Conservation (phyloP, 1,140 invertebrate genomes). For the Lasaia peninsularis region DNA sequence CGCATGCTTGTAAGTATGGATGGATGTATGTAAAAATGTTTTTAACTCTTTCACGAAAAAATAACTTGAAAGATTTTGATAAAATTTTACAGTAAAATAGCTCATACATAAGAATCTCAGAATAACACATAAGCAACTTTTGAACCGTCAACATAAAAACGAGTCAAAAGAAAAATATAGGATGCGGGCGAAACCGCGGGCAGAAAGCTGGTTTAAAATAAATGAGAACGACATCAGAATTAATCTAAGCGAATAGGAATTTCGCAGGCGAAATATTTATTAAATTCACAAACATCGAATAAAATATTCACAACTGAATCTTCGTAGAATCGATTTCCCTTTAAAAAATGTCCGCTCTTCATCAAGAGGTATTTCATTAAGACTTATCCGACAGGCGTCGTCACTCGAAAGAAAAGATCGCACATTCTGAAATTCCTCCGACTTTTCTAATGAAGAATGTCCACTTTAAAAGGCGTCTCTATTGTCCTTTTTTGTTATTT, state of each 20-base stretch:
- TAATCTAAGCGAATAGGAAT: not conserved
- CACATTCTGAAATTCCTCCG: slow-evolving; percentile 51
- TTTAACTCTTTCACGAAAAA: no score
- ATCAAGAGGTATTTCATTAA: slow-evolving; percentile 72
- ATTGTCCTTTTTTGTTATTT: slow-evolving; percentile 20
- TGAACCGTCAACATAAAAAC: no score
- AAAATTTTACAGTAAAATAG: no score
- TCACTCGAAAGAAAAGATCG: slow-evolving; percentile 60
- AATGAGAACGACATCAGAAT: no score
- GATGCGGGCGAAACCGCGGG: no score
- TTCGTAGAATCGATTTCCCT: slow-evolving; percentile 20
- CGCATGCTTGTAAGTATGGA: no score
- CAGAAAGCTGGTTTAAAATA: no score
- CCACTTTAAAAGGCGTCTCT: slow-evolving; percentile 41
- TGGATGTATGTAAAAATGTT: no score
- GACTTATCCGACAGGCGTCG: slow-evolving; percentile 39
- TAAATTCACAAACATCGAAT: not conserved
- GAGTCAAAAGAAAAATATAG: no score
- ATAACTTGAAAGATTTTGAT: no score
- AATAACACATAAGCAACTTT: no score
- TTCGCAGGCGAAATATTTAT: not conserved
- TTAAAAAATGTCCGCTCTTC: slow-evolving; percentile 41
- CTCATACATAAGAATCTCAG: no score
- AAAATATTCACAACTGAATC: not conserved
- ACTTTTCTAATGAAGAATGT: slow-evolving; percentile 66